Evolutionary conservation across 2,888 invertebrate species (phyloP).

Genomic region (Tryphoninae sp.): DNA sequence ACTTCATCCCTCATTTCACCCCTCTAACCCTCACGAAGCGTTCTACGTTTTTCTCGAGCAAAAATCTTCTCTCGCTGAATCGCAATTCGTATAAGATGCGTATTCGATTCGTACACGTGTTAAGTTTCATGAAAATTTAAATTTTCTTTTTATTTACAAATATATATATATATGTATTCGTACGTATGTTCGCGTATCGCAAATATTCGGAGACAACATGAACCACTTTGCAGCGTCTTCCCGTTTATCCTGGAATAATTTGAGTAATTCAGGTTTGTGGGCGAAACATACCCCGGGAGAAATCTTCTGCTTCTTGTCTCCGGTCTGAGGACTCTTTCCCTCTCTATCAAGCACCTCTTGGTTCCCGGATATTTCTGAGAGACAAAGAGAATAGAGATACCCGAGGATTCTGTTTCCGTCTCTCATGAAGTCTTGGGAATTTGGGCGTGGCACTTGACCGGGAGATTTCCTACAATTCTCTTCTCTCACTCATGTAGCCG

Average conservation of each 20-base stretch:
- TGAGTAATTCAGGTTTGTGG: constrained; percentile 14
- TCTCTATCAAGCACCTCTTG: constrained; percentile 3
- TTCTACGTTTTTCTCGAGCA: neutral
- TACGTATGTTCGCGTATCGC: neutral
- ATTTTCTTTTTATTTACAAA: neutral
- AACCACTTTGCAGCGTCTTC: constrained; percentile 6
- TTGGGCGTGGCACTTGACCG: constrained; percentile 53
- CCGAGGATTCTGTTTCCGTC: constrained; percentile 40
- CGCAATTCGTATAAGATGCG: neutral
- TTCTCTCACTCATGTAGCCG: too few relatives aligned
- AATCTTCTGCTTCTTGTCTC: neutral
- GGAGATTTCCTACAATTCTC: too few relatives aligned
- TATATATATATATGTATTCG: constrained; percentile 19
- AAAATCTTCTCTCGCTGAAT: constrained; percentile 17
- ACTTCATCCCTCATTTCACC: constrained; percentile 31
- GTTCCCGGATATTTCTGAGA: constrained; percentile 8
- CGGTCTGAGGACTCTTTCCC: neutral
- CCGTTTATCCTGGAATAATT: constrained; percentile 24
- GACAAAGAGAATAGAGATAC: neutral
- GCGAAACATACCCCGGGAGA: neutral
- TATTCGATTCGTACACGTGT: constrained; percentile 19
- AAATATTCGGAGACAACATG: neutral
- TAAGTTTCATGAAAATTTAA: neutral
- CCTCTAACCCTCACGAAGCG: neutral
- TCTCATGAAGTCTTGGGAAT: constrained; percentile 44